These are phyloP conservation scores for Cotesia chilonis DNA, from an alignment of 1,140 invertebrate species.

Conservation along the genomic window DNA sequence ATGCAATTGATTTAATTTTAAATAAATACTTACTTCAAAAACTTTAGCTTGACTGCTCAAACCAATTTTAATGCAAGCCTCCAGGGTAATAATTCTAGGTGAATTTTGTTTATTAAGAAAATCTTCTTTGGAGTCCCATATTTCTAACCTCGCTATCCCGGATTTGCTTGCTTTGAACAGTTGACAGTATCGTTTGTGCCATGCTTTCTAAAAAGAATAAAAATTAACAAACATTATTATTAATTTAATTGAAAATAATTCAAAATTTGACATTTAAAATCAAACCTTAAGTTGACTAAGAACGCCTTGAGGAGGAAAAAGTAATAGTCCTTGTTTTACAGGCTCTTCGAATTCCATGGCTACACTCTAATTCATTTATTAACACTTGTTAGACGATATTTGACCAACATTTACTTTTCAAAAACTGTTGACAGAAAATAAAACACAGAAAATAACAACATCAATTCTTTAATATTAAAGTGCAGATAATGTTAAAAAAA, in stretches of 20 bases:
- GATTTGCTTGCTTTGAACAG: slow-evolving; percentile 83
- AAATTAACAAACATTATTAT: slow-evolving; percentile 20
- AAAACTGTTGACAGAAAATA: too few species aligned
- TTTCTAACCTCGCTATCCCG: slow-evolving; percentile 83
- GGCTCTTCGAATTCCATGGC: slow-evolving; percentile 74
- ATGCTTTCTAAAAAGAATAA: slow-evolving; percentile 72
- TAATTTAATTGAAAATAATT: slow-evolving; percentile 20
- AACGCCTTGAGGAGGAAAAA: slow-evolving; percentile 75
- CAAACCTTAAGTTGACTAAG: slow-evolving; percentile 66
- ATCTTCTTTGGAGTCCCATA: slow-evolving; percentile 80
- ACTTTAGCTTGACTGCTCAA: slow-evolving; percentile 68
- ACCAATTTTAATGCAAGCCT: slow-evolving; percentile 86
- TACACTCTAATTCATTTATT: not conserved
- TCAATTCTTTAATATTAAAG: too few species aligned
- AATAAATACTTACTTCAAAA: slow-evolving; percentile 63
- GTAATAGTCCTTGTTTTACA: slow-evolving; percentile 73
- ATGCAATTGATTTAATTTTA: not conserved
- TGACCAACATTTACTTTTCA: too few species aligned
- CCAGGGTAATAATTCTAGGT: slow-evolving; percentile 80
- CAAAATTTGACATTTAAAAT: not conserved
- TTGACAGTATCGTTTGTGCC: slow-evolving; percentile 80
- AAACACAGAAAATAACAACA: too few species aligned
- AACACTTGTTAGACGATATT: too few species aligned
- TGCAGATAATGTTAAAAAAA: too few species aligned
- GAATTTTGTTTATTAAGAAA: slow-evolving; percentile 71